Percentiles rank a stretch among this genome's conserved stretches.
Conservation (phyloP, 2,888 invertebrate genomes). For the Philhelius pedissequus region DNA sequence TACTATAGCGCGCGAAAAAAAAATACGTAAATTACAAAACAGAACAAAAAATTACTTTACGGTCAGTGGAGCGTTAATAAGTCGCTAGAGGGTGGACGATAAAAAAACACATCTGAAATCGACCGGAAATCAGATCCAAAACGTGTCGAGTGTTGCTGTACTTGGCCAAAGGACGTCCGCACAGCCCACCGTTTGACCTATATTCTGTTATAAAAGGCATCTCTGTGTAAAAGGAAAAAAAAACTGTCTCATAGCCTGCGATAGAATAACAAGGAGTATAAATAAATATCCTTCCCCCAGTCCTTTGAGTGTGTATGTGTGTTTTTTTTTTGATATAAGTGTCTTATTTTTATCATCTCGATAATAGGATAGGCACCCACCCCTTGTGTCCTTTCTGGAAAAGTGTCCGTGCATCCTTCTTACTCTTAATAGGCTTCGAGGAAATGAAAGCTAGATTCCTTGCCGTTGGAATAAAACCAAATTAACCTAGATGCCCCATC, state of each 20-base stretch:
- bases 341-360: conserved; percentile 23
- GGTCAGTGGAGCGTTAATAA: not conserved
- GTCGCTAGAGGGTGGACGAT: not conserved
- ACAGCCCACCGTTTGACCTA: conserved; percentile 45
- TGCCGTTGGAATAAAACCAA: conserved; percentile 30
- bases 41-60: not conserved
- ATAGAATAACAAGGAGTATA: not conserved
- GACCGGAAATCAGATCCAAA: conserved; percentile 22
- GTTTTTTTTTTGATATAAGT: not conserved
- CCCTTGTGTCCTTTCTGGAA: not conserved
- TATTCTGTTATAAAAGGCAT: conserved; percentile 6
- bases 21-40: not conserved
- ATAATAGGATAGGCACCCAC: not conserved
- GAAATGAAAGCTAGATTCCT: not conserved
- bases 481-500: not conserved
- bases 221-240: no score
- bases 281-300: not conserved
- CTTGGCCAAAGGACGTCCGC: conserved; percentile 9
- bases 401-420: not conserved
- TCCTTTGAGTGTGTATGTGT: conserved; percentile 23
- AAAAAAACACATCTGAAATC: conserved; percentile 8
- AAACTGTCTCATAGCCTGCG: conserved; percentile 8
- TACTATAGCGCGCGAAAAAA: conserved; percentile 47
- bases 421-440: not conserved
- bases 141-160: conserved; percentile 24